Evolutionary conservation across 2,888 invertebrate genomes (phyloP).

Genomic region (Isoperla grammatica): DNA sequence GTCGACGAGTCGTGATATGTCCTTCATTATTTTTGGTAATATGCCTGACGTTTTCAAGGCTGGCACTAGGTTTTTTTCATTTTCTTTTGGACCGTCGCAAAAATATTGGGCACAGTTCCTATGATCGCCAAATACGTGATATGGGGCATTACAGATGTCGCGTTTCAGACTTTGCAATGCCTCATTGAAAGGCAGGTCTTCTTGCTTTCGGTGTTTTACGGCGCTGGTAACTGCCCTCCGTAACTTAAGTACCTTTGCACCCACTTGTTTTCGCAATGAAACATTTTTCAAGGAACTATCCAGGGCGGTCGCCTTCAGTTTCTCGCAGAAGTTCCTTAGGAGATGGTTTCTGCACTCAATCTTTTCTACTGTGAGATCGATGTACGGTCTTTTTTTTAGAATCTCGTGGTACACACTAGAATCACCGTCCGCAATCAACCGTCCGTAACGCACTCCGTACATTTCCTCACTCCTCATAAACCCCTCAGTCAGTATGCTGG

Average conservation of each 20-base stretch:
- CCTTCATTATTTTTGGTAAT: not conserved
- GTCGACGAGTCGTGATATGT: not conserved
- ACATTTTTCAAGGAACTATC: not conserved
- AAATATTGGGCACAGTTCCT: no score
- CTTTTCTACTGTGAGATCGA: slow-evolving; percentile 24
- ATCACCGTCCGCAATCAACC: slow-evolving; percentile 25
- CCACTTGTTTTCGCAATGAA: not conserved
- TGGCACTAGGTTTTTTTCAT: no score
- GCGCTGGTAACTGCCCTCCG: not conserved
- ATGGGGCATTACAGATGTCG: no score
- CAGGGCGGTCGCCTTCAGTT: slow-evolving; percentile 16
- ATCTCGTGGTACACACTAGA: no score
- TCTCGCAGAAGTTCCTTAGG: slow-evolving; percentile 22
- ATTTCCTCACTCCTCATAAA: slow-evolving; percentile 17
- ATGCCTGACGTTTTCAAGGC: no score
- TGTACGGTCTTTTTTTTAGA: slow-evolving; percentile 30
- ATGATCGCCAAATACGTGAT: no score
- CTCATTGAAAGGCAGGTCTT: not conserved
- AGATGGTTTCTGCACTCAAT: slow-evolving; percentile 27
- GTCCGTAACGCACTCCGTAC: slow-evolving; percentile 19
- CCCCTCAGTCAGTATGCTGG: not conserved
- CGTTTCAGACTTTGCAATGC: no score
- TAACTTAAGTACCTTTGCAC: no score
- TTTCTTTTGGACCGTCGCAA: no score
- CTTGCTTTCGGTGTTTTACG: not conserved